Evolutionary conservation across 2,113 vertebrate genomes (phyloP).

Genomic region (Sus scrofa): T2T-Sscrofa CM000823.6:40623001-40623500

Average conservation of each 20-base stretch:
- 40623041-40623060: neutral
- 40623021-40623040: neutral
- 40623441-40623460: too few relatives aligned
- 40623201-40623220: neutral
- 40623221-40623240: neutral
- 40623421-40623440: too few relatives aligned
- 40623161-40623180: neutral
- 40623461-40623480: too few relatives aligned
- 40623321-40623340: neutral
- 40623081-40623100: neutral
- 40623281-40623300: constrained; percentile 21
- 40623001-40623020: neutral
- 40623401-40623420: too few relatives aligned
- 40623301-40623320: neutral
- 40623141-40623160: neutral
- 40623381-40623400: neutral
- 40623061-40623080: neutral
- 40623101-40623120: neutral
- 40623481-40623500: too few relatives aligned
- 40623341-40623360: neutral
- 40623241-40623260: constrained; percentile 4
- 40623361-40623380: neutral
- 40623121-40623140: neutral
- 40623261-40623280: neutral
- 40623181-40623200: neutral